Conservation (phyloP, 2,113 vertebrate species). For the Muntiacus muntjak region DNA sequence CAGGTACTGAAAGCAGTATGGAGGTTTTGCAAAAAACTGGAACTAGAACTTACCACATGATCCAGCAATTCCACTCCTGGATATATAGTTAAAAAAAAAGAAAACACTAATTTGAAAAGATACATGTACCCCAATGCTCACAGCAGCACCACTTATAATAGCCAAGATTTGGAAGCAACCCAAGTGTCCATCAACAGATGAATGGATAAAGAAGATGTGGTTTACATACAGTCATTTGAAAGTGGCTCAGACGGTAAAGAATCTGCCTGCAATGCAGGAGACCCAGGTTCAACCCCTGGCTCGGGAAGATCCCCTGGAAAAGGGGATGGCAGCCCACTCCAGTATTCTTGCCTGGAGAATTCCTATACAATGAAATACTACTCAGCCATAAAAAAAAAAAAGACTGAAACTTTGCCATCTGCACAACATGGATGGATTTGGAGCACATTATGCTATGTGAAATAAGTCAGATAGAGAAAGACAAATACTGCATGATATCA, state of each 20-base stretch:
- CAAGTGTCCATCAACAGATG: neutral
- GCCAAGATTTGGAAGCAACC: neutral
- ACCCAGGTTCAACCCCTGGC: neutral
- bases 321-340: neutral
- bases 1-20: neutral
- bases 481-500: neutral
- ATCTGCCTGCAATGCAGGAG: neutral
- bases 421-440: neutral
- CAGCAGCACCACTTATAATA: neutral
- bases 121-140: neutral
- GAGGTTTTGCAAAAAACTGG: neutral
- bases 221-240: neutral
- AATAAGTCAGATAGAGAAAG: neutral
- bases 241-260: neutral
- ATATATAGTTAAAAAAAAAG: neutral
- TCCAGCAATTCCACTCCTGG: neutral
- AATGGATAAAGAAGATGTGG: neutral
- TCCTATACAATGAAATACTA: neutral
- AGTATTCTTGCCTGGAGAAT: neutral
- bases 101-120: neutral
- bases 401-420: neutral
- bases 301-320: neutral
- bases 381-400: neutral
- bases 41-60: neutral
- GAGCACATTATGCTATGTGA: neutral